Evolutionary conservation across 2,113 vertebrate genomes (phyloP), one percentile per base, ranked within the genome.

Genomic region (Microtus oregoni): DNA sequence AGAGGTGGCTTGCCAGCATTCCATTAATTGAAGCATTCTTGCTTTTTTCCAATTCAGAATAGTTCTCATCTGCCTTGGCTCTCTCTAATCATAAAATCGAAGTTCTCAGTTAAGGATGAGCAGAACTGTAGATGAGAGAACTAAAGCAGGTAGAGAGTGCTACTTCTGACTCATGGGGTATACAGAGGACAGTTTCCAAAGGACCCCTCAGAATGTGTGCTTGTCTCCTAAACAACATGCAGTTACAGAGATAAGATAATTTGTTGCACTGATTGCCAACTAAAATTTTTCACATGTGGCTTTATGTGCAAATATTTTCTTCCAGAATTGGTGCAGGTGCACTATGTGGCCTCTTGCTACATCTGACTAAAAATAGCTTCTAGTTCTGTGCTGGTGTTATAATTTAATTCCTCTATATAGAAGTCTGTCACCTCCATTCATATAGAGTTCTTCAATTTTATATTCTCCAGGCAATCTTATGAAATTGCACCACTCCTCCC

Each of bases 1-100:
- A 97, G 94, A 96, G 61, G 76, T 91, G 97, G 96, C 91, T 96
- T 98, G 96, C 97, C 96, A 98, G 96, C 90, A 98, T 94, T 72
- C 96, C 96, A 97, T 98, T 98, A 98, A 98, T 97, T 98, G 97
- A 97, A 97, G 85, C 91, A 97, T 52, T 97, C 94, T 97, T 98
- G 96, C 97, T 98, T 98, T 97, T 97, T 97, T 91, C 93, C 97
- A 96, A 97, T 96, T 98, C 86, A 96, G 96, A 97, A 98, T 97
- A 98, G 98, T 97, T 98, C 95, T 97, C 98, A 97, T 98, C 95
- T 98, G 97, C 94, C 95, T 97, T 96, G 89, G 73, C 86, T 98
- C 83, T 92, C 89, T 97, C 94, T 97, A 88, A 97, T 93, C 1
- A 10, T 77, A 96, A 92, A 98, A 97, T 98, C 91, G 77, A 97